Evolutionary conservation across 2,797 vertebrate species (phyloP), one percentile per base, ranked within the genome.

Genomic region (Dromococcyx pavoninus): DNA sequence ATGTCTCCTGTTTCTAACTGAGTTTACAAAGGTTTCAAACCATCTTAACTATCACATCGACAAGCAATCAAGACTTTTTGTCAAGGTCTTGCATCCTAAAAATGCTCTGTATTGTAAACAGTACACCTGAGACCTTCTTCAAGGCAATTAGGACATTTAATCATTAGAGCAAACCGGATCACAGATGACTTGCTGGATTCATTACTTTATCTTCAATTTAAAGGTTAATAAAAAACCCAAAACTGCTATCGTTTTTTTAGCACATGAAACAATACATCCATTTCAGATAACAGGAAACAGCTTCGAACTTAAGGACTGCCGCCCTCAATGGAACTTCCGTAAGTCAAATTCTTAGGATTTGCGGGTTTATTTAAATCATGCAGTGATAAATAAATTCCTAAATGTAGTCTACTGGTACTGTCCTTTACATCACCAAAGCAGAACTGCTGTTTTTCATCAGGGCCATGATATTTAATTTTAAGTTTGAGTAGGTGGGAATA

Each of bases 401-500:
- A 37, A 78, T 35, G 65, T 35, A 91, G 58, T 69, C 81, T 75
- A 54, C 35, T 57, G 92, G 75, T 93, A 79, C 10, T 95, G 90
- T 92, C 88, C 56, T 92, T 90, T 77, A 79, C 70, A 91, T 44
- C 93, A 94, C 23, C 58, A 93, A 35, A 48, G 78, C 37, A 80
- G 85, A 96, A 57, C 86, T 93, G 62, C 76, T 96, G 93, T 90
- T 94, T 95, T 93, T 93, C 80, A 95, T 93, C 90, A 79, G 69
- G 77, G 71, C 77, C 72, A 67, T 57, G 91, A 64, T 95, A 94
- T 93, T 95, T 97, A 93, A 96, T 94, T 97, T 95, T 83, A 89
- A 94, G 92, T 94, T 86, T 91, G 94, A 91, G 87, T 94, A 93
- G 89, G 84, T 89, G 79, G 91, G 84, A 96, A 82, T 97, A 95